phyloP scores from a whole-genome alignment of 1,140 invertebrate genomes.

The Pseudachorutes palmiensis region DNA sequence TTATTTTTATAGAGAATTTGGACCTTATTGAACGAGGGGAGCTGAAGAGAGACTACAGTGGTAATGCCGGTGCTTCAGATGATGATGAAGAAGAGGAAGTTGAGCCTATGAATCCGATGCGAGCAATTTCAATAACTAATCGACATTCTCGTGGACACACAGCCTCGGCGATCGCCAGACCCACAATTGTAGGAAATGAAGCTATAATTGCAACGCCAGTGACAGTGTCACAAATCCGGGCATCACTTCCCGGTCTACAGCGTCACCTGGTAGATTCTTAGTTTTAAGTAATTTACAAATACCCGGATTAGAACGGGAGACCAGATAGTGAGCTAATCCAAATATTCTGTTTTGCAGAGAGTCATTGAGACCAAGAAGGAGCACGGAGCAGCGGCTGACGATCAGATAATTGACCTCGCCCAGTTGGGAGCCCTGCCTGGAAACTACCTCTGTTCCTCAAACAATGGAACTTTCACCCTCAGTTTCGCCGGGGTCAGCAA shows the following conservation, averaged over 20 bases:
- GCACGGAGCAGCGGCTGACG: not conserved
- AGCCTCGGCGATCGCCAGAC: not conserved
- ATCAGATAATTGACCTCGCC: constrained; percentile 8
- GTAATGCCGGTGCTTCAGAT: constrained; percentile 46
- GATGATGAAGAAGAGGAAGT: constrained; percentile 46
- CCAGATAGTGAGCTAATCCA: not conserved
- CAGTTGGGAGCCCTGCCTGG: constrained; percentile 12
- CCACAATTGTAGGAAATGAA: not conserved
- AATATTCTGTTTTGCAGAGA: constrained; percentile 3
- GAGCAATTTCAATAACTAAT: constrained; percentile 26
- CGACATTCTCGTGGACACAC: constrained; percentile 25
- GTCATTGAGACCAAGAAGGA: not conserved
- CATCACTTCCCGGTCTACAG: not conserved
- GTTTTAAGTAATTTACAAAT: too few relatives aligned
- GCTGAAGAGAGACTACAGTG: constrained; percentile 59
- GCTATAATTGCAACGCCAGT: not conserved
- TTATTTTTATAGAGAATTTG: constrained; percentile 55
- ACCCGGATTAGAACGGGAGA: too few relatives aligned
- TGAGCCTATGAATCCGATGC: constrained; percentile 30
- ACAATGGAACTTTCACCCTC: constrained; percentile 34
- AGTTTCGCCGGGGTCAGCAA: constrained; percentile 31
- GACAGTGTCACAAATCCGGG: constrained; percentile 6
- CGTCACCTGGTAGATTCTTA: not conserved
- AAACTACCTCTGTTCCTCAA: constrained; percentile 28
- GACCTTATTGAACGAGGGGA: constrained; percentile 73